Conservation (phyloP, 2,888 invertebrate genomes). For the Coleophora flavipennella region DNA sequence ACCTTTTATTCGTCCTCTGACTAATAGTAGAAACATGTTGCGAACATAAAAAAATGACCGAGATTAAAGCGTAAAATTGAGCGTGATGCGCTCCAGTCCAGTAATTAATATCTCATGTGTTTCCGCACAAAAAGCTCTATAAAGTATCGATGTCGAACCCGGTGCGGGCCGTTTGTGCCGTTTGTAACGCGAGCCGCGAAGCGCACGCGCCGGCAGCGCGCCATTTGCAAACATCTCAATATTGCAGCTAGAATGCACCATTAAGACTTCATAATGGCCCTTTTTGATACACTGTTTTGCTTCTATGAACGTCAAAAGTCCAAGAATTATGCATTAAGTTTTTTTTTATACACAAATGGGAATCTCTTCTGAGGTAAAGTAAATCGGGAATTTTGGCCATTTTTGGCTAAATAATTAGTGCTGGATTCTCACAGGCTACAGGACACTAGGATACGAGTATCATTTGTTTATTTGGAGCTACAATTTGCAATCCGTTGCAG, state of each 20-base stretch:
- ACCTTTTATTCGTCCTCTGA: no score
- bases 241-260: conserved; percentile 59
- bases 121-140: conserved; percentile 39
- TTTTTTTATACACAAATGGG: no score
- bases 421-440: no score
- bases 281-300: conserved; percentile 38
- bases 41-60: conserved; percentile 22
- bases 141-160: conserved; percentile 12
- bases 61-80: conserved; percentile 53
- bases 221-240: conserved; percentile 67
- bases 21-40: no score
- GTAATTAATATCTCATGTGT: conserved; percentile 63
- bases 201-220: conserved; percentile 55
- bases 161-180: conserved; percentile 23
- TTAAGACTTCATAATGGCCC: conserved; percentile 53
- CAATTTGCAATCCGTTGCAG: no score
- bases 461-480: no score
- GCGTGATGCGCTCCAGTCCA: conserved; percentile 47
- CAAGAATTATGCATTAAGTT: no score
- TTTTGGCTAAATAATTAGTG: no score
- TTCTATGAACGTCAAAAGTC: conserved; percentile 8
- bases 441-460: no score
- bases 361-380: no score
- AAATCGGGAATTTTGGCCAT: no score
- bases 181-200: conserved; percentile 41